A percentile compares a stretch with the other conserved stretches of the same genome.
Conservation (phyloP, 2,113 vertebrate genomes). For the Diadophis punctatus region DNA sequence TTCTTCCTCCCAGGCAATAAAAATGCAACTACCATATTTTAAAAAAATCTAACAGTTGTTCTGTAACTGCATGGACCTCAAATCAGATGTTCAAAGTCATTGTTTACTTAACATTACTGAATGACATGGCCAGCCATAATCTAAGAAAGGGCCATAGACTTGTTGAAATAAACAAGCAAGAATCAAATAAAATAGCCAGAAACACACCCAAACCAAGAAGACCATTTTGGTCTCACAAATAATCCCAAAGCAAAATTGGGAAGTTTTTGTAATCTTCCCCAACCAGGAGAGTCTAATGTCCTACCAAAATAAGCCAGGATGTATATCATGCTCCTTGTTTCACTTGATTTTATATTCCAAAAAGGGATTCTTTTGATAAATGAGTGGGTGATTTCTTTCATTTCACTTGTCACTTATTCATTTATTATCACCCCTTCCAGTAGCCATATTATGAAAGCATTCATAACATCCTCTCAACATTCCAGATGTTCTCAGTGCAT, state of each 20-base stretch:
- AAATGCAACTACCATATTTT: neutral
- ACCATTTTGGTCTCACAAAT: neutral
- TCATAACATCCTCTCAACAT: neutral
- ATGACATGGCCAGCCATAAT: neutral
- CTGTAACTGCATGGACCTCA: neutral
- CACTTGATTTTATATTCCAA: neutral
- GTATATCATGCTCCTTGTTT: neutral
- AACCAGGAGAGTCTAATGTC: neutral
- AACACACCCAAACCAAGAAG: neutral
- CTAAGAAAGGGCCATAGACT: neutral
- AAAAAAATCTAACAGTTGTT: neutral
- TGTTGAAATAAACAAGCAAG: neutral
- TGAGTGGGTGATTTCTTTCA: neutral
- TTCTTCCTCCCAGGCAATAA: neutral
- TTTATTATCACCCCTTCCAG: neutral
- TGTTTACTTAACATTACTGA: neutral
- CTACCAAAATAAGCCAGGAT: neutral
- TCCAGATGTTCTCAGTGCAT: neutral
- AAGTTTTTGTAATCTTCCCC: neutral
- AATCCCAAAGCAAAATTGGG: neutral
- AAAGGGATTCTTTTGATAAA: neutral
- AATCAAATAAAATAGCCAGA: too few relatives aligned
- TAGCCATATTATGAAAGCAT: neutral
- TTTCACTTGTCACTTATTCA: neutral
- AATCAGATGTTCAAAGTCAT: neutral